These are phyloP conservation scores for Lemur catta DNA, from an alignment of 2,797 vertebrate species.

Conservation along the genomic window DNA sequence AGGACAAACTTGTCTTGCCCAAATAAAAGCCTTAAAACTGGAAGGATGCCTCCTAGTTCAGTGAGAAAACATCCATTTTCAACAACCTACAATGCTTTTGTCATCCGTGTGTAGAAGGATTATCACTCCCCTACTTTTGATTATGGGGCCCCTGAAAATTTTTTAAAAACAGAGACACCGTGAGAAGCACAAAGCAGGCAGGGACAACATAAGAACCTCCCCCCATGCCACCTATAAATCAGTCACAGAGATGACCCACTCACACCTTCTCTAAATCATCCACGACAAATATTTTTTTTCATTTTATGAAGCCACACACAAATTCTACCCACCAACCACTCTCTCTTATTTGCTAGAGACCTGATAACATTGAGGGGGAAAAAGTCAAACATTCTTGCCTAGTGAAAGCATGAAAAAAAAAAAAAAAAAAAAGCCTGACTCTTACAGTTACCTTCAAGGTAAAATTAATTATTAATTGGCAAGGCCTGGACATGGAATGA, in stretches of 20 bases:
- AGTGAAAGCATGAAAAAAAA: slow-evolving; percentile 82
- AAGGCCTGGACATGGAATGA: slow-evolving; percentile 90
- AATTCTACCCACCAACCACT: slow-evolving; percentile 65
- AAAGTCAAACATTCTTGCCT: slow-evolving; percentile 81
- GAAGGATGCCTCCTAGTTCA: not conserved
- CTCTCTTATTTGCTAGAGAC: slow-evolving; percentile 74
- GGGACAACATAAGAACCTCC: not conserved
- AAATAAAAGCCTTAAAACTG: not conserved
- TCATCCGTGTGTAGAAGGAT: not conserved
- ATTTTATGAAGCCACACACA: slow-evolving; percentile 68
- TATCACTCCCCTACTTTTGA: not conserved
- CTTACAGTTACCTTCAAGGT: slow-evolving; percentile 91
- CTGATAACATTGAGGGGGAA: slow-evolving; percentile 71
- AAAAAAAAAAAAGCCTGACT: slow-evolving; percentile 84
- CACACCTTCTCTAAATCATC: not conserved
- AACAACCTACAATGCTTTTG: not conserved
- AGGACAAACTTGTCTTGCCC: not conserved
- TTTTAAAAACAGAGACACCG: not conserved
- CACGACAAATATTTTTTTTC: not conserved
- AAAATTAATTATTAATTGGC: slow-evolving; percentile 95
- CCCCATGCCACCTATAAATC: not conserved
- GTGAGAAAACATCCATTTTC: not conserved
- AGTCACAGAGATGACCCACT: not conserved
- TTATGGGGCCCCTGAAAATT: not conserved
- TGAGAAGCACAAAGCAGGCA: not conserved